These are phyloP conservation scores for Unio delphinus DNA, from an alignment of 2,888 invertebrate genomes.

Conservation along the genomic window DNA sequence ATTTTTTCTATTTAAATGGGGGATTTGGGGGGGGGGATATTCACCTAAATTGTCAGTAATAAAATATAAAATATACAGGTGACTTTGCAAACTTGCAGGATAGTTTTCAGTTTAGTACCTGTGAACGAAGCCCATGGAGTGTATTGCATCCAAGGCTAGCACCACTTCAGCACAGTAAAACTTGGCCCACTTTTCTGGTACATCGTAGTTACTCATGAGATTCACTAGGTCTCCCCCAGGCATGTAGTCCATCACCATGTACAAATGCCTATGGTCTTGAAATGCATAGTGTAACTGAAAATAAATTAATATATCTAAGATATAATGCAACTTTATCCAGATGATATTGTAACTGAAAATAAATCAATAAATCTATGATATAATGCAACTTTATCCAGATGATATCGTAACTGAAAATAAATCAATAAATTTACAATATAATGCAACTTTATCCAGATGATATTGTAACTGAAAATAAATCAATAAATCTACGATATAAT, in stretches of 20 bases:
- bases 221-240: constrained; percentile 99
- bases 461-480: constrained; percentile 81
- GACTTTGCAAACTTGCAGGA: background rate
- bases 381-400: too few species aligned
- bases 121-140: constrained; percentile 94
- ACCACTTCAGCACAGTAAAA: constrained; percentile 99
- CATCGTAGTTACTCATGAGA: constrained; percentile 98
- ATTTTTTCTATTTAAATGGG: too few species aligned
- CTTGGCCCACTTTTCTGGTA: constrained; percentile 98
- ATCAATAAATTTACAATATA: background rate
- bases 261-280: constrained; percentile 96
- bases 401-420: constrained; percentile 75
- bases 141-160: constrained; percentile 96
- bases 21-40: too few species aligned
- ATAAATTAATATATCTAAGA: constrained; percentile 1
- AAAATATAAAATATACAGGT: too few species aligned
- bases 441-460: constrained; percentile 33
- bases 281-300: constrained; percentile 93
- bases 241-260: constrained; percentile 99
- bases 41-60: too few species aligned
- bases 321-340: too few species aligned
- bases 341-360: constrained; percentile 77
- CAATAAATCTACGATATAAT: background rate
- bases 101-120: constrained; percentile 67
- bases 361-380: background rate